Percentiles rank a stretch among this genome's conserved stretches.
Evolutionary conservation across 1,140 invertebrate genomes (phyloP).

Genomic region (Metopolophium dirhodum): DNA sequence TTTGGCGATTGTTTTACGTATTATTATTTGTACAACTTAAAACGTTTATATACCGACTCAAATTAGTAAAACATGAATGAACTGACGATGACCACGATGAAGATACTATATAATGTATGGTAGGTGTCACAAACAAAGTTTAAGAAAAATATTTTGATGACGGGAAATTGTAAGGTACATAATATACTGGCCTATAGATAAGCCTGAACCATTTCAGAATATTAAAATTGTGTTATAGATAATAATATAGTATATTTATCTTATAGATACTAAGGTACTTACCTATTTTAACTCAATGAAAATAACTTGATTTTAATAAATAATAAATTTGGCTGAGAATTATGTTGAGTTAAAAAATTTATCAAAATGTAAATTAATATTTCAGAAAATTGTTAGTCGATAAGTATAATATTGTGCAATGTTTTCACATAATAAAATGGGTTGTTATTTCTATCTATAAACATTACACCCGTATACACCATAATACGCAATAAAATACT

Average conservation of each 20-base stretch:
- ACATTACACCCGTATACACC: not conserved
- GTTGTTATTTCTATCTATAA: not conserved
- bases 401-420: not conserved
- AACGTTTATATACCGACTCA: not conserved
- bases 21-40: no score
- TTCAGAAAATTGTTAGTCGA: not conserved
- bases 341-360: not conserved
- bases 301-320: not conserved
- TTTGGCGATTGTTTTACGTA: not conserved
- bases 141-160: no score
- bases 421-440: not conserved
- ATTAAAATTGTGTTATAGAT: no score
- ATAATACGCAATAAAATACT: not conserved
- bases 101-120: not conserved
- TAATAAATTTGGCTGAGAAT: not conserved
- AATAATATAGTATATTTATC: no score
- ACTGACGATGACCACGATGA: not conserved
- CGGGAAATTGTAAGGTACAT: no score
- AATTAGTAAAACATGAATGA: not conserved
- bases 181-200: no score
- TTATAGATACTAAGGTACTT: not conserved
- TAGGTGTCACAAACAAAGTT: not conserved
- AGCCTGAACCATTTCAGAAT: no score
- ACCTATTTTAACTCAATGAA: no score
- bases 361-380: not conserved